Conservation (phyloP, 2,888 invertebrate genomes). For the Geotrupes spiniger region DNA sequence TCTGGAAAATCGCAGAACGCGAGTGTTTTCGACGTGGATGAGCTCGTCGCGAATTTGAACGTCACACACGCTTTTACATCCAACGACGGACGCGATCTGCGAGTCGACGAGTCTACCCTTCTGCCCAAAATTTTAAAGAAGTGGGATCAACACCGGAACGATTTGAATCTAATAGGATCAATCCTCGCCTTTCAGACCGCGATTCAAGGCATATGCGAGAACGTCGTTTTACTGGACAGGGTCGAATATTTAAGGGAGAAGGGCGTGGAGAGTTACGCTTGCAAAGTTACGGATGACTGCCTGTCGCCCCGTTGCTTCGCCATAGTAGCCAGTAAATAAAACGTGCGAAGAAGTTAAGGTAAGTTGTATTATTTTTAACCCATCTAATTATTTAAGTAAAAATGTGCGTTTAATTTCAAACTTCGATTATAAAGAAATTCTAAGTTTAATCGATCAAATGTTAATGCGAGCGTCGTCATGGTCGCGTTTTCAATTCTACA, state of each 20-base stretch:
- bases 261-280: conserved; percentile 51
- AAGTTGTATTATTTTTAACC: no score
- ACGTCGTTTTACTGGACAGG: conserved; percentile 56
- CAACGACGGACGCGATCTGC: conserved; percentile 13
- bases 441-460: no score
- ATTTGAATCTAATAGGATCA: conserved; percentile 47
- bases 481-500: no score
- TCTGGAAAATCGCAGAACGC: conserved; percentile 33
- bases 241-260: conserved; percentile 50
- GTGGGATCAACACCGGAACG: conserved; percentile 39
- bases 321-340: conserved; percentile 39
- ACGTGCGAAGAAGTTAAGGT: no score
- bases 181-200: conserved; percentile 53
- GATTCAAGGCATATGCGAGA: conserved; percentile 58
- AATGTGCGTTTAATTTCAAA: no score
- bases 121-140: conserved; percentile 37
- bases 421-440: no score
- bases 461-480: no score
- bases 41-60: conserved; percentile 38
- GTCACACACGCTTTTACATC: conserved; percentile 33
- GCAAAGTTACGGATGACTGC: conserved; percentile 60
- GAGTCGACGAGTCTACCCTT: conserved; percentile 3
- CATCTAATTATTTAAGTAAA: no score
- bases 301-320: conserved; percentile 67
- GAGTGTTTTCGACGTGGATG: conserved; percentile 32